These are phyloP conservation scores for Paramormyrops hopkinsi DNA, from an alignment of 2,797 vertebrate species.

Conservation along the genomic window DNA sequence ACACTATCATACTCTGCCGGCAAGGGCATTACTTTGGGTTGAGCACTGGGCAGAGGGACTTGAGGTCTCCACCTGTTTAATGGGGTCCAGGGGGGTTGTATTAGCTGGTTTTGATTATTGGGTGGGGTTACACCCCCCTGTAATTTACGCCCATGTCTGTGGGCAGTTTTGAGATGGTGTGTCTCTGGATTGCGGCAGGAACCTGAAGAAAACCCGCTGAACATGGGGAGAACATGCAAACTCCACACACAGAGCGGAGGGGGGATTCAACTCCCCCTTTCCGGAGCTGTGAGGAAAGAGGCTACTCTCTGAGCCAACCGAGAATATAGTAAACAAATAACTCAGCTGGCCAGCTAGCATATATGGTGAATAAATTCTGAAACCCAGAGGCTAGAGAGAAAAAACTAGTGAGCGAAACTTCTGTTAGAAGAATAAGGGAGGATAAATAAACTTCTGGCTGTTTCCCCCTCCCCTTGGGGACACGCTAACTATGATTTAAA, in stretches of 20 bases:
- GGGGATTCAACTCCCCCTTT: neutral
- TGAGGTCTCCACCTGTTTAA: neutral
- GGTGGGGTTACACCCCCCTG: neutral
- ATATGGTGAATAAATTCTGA: constrained; percentile 6
- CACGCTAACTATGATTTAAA: neutral
- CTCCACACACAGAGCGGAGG: neutral
- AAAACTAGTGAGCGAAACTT: neutral
- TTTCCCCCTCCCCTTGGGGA: neutral
- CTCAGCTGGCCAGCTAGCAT: neutral
- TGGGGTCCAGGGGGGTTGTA: neutral
- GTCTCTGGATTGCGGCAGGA: neutral
- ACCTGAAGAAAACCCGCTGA: neutral
- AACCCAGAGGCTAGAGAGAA: neutral
- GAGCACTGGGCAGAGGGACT: neutral
- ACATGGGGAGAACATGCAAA: neutral
- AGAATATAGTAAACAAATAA: neutral
- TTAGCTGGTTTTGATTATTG: neutral
- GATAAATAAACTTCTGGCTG: neutral
- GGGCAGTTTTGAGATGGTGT: neutral
- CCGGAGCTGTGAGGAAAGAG: neutral
- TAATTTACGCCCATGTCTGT: neutral
- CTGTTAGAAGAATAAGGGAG: neutral
- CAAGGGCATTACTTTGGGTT: neutral
- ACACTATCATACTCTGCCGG: neutral
- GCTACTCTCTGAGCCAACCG: neutral